A percentile compares a stretch with the other conserved stretches of the same genome.
Evolutionary conservation across 2,113 vertebrate species (phyloP).

Genomic region (Megaleporinus macrocephalus): DNA sequence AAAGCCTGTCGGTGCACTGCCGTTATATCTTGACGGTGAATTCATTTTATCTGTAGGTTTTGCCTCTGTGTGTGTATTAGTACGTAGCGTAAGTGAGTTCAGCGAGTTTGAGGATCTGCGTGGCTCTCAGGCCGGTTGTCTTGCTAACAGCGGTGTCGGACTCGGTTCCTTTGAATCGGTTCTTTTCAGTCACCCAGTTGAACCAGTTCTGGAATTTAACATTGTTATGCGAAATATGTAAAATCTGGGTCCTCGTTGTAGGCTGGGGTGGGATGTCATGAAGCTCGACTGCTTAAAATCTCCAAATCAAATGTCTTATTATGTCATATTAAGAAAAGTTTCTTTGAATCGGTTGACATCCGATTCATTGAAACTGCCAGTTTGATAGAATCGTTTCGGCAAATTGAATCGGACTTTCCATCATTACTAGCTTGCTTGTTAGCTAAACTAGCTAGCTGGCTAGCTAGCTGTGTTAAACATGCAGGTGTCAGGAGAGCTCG

Average conservation of each 20-base stretch:
- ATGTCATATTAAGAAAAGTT: not conserved
- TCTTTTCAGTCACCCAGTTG: not conserved
- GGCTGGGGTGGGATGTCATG: too few species aligned
- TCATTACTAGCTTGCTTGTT: conserved; percentile 17
- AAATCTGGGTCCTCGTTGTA: not conserved
- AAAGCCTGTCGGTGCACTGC: not conserved
- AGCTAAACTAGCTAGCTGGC: conserved; percentile 14
- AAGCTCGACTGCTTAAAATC: too few species aligned
- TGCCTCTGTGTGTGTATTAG: not conserved
- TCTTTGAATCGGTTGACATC: not conserved
- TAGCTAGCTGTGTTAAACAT: conserved; percentile 41
- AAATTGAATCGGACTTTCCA: not conserved
- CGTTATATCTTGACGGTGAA: not conserved
- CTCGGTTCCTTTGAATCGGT: not conserved
- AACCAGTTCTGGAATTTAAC: not conserved
- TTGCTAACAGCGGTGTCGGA: not conserved
- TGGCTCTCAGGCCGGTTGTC: conserved; percentile 24
- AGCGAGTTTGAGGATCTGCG: conserved; percentile 26
- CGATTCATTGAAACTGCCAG: not conserved
- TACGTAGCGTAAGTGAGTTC: not conserved
- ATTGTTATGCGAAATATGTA: not conserved
- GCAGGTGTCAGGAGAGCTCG: conserved; percentile 39
- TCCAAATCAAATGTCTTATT: not conserved
- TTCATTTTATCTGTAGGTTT: not conserved
- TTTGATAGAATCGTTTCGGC: not conserved